Conservation (phyloP, 2,113 vertebrate species). For the Hipposideros armiger region DNA sequence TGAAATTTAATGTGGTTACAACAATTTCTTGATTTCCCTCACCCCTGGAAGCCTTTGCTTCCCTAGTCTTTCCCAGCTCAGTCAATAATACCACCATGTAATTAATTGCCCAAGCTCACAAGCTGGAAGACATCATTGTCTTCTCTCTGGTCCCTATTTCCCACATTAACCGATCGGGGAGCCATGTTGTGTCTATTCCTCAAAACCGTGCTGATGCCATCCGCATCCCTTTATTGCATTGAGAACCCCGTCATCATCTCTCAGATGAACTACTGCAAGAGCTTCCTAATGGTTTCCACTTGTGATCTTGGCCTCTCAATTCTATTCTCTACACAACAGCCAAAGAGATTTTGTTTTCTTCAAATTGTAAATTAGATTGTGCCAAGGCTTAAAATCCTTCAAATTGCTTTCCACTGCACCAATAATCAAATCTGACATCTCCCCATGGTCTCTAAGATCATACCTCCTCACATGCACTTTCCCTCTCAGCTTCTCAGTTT, state of each 20-base stretch:
- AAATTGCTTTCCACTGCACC: not conserved
- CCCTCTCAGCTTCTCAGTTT: not conserved
- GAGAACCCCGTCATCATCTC: not conserved
- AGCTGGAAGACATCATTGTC: not conserved
- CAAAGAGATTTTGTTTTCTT: conserved; percentile 8
- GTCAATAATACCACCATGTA: not conserved
- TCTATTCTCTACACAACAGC: conserved; percentile 25
- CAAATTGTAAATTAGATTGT: not conserved
- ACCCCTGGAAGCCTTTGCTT: conserved; percentile 7
- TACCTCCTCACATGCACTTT: not conserved
- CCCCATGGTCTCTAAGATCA: not conserved
- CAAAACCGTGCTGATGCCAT: not conserved
- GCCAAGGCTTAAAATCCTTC: conserved; percentile 5
- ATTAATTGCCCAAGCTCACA: not conserved
- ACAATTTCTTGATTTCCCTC: not conserved
- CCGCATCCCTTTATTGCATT: not conserved
- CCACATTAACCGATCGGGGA: conserved; percentile 18
- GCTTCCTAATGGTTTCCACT: not conserved
- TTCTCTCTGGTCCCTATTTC: not conserved
- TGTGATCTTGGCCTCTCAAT: not conserved
- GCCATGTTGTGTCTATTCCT: not conserved
- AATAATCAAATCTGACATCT: not conserved
- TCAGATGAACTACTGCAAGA: not conserved
- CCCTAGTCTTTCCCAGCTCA: not conserved
- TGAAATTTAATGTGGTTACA: not conserved